Percentiles rank a stretch among this genome's conserved stretches.
phyloP scores from a whole-genome alignment of 2,797 vertebrate genomes.

The Oreochromis grahami region DNA sequence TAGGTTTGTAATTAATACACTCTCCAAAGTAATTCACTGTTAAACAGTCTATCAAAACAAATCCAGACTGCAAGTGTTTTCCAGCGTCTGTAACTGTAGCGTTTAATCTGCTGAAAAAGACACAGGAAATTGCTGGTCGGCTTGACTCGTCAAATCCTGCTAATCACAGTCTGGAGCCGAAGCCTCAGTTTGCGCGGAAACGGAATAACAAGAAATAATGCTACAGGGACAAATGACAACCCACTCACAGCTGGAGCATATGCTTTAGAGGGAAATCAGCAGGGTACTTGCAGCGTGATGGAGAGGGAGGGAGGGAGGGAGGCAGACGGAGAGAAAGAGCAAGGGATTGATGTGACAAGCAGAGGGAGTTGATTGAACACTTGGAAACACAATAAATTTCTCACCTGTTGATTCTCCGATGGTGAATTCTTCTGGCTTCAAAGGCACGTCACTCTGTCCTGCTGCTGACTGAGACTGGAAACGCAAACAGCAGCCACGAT shows the following conservation, averaged over 20 bases:
- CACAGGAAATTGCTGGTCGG: slow-evolving; percentile 27
- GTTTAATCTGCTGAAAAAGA: slow-evolving; percentile 40
- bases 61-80: slow-evolving; percentile 9
- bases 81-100: background rate
- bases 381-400: slow-evolving; percentile 46
- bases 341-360: slow-evolving; percentile 28
- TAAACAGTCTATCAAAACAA: background rate
- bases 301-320: background rate
- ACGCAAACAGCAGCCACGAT: background rate
- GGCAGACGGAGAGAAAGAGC: background rate
- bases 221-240: slow-evolving; percentile 48
- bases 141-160: slow-evolving; percentile 44
- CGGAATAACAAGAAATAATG: slow-evolving; percentile 50
- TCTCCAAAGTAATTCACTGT: background rate
- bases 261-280: slow-evolving; percentile 42
- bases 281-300: slow-evolving; percentile 27
- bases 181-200: slow-evolving; percentile 19
- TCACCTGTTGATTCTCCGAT: slow-evolving; percentile 85
- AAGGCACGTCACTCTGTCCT: slow-evolving; percentile 79
- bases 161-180: slow-evolving; percentile 48
- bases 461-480: slow-evolving; percentile 82
- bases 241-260: slow-evolving; percentile 42
- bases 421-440: slow-evolving; percentile 87
- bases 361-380: slow-evolving; percentile 41
- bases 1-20: background rate